Evolutionary conservation across 2,113 vertebrate genomes (phyloP).

Genomic region (Pituophis catenifer): DNA sequence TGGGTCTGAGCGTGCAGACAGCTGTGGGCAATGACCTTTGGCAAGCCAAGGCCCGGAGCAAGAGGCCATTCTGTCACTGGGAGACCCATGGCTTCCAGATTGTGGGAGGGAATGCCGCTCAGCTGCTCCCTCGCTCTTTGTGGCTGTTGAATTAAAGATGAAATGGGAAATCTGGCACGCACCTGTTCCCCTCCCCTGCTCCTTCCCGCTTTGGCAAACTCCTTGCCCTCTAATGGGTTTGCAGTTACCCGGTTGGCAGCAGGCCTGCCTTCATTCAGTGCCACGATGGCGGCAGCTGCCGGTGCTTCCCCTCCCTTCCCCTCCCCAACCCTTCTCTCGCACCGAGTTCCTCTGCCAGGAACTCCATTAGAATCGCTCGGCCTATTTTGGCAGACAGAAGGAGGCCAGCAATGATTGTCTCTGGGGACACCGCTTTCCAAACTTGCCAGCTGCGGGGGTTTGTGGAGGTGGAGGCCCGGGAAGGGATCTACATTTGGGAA

Average conservation of each 20-base stretch:
- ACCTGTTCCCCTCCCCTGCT: conserved; percentile 31
- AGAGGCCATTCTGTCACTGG: neutral
- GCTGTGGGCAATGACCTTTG: neutral
- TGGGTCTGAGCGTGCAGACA: neutral
- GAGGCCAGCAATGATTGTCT: neutral
- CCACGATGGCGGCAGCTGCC: conserved; percentile 49
- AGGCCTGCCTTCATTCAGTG: conserved; percentile 47
- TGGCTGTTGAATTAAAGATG: conserved; percentile 60
- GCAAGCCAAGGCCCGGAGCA: neutral
- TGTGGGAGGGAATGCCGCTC: neutral
- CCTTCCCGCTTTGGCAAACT: conserved; percentile 9
- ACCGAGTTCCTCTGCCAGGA: neutral
- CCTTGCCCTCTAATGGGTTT: conserved; percentile 39
- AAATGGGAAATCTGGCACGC: conserved; percentile 39
- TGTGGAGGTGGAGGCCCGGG: neutral
- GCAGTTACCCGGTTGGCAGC: conserved; percentile 59
- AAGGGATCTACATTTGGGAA: no score
- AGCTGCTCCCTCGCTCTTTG: neutral
- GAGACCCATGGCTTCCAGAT: neutral
- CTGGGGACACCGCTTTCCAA: neutral
- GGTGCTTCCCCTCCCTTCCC: neutral
- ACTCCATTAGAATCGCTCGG: neutral
- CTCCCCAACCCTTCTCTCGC: neutral
- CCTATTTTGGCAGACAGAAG: neutral
- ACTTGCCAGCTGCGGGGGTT: neutral